Conservation (phyloP, 2,113 vertebrate species). For the Nymphicus hollandicus region DNA sequence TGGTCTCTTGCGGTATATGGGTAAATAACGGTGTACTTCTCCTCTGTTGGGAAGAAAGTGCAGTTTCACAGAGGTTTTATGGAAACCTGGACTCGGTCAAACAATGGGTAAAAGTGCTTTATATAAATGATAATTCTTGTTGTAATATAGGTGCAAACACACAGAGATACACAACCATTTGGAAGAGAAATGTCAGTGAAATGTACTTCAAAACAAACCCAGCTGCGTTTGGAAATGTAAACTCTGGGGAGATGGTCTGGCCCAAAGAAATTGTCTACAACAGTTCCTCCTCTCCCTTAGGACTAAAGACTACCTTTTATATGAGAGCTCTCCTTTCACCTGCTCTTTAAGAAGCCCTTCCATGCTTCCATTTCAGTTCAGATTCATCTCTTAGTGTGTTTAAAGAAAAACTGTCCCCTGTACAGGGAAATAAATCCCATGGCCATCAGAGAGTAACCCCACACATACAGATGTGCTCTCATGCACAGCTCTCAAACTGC, state of each 20-base stretch:
- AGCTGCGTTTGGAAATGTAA: neutral
- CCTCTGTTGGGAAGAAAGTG: conserved; percentile 76
- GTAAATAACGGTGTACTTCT: conserved; percentile 94
- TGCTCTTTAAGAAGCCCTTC: neutral
- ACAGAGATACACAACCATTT: neutral
- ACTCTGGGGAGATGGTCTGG: neutral
- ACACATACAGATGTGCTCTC: neutral
- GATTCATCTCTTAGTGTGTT: neutral
- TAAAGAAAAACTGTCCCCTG: neutral
- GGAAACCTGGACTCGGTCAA: neutral
- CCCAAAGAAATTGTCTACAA: neutral
- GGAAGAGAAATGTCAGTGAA: neutral
- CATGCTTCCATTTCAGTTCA: neutral
- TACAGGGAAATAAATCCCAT: neutral
- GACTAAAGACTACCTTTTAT: neutral
- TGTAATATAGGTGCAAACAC: neutral
- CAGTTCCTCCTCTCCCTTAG: neutral
- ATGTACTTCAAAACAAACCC: neutral
- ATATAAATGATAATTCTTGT: neutral
- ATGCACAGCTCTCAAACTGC: neutral
- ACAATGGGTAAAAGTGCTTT: neutral
- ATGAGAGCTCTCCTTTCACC: neutral
- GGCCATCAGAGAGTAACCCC: neutral
- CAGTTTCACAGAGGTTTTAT: neutral
- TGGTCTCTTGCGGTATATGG: conserved; percentile 89